Evolutionary conservation across 2,797 vertebrate genomes (phyloP), one percentile per base, ranked within the genome.

Genomic region (Sorex maritimensis): DNA sequence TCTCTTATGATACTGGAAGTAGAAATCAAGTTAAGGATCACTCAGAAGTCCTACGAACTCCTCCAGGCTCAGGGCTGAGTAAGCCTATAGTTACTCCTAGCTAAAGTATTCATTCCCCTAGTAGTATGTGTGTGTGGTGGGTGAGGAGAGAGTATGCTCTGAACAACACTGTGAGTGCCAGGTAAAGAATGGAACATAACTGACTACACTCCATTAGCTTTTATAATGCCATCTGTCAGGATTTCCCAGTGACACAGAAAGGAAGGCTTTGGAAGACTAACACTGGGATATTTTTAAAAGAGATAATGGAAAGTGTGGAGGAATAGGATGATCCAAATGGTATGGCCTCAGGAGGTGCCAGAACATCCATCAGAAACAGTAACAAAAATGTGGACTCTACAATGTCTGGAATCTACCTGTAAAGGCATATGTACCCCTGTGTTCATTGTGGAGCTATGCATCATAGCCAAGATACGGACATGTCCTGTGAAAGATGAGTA

Each of bases 221-320:
- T 86, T 88, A 78, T 81, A 88, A 71, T 71, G 5, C 49, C 49
- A 91, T 72, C 81, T 84, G 7, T 84, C 49, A 71, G 38, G 21
- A 67, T 72, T 84, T 88, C 75, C 85, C 55, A 94, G 52, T 73
- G 77, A 81, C 82, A 15, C n/a, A 65, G 73, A 79, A 74, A 83
- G 38, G 61, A 87, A 72, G 49, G 1, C 19, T 65, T 49, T 67
- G 34, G 21, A 87, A 94, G 38, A 52, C 17, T 81, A 24, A 68
- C 38, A 44, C 26, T 84, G 23, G 15, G 68, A 46, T 21, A 19
- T 73, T 89, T 85, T 89, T 85, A 3, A 65, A 74, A 49, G 30
- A 7, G 24, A 78, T 46, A 75, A n/a, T 34, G 10, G 8, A 21
- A 84, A 77, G 5, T 71, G n/a, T 24, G 28, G 30, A 7, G 24